phyloP scores from a whole-genome alignment of 2,113 vertebrate genomes.

The Ictidomys tridecemlineatus region DNA sequence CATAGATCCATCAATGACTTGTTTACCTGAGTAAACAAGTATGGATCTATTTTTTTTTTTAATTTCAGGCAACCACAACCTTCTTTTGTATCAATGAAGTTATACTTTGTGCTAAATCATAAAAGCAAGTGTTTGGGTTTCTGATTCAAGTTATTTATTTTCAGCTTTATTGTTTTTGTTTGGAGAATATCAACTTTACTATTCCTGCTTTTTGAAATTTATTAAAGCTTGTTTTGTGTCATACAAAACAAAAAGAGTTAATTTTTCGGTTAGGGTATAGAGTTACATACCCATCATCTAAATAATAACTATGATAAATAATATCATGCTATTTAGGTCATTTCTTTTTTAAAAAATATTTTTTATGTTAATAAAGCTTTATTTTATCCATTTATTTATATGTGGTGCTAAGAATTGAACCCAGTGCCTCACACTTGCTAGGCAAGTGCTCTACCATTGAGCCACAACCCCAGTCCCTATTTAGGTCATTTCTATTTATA shows the following conservation, averaged over 20 bases:
- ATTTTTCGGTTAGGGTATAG: constrained; percentile 26
- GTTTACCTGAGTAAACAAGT: not conserved
- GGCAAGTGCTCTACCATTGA: too few relatives aligned
- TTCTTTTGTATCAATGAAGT: not conserved
- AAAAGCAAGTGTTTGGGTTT: not conserved
- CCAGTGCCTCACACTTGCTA: too few relatives aligned
- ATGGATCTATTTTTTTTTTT: not conserved
- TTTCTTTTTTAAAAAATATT: not conserved
- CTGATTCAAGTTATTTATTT: not conserved
- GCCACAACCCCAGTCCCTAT: not conserved
- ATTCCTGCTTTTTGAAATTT: not conserved
- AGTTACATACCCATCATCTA: not conserved
- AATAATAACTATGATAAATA: not conserved
- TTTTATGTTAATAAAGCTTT: too few relatives aligned
- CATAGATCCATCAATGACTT: not conserved
- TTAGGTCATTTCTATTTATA: not conserved
- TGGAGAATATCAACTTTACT: not conserved
- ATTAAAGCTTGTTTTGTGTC: not conserved
- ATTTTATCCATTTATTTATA: too few relatives aligned
- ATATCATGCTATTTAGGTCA: not conserved
- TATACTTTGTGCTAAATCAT: not conserved
- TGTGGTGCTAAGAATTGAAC: too few relatives aligned
- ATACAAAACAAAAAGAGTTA: not conserved
- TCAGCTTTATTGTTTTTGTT: constrained; percentile 19
- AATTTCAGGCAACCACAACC: not conserved